Evolutionary conservation across 2,797 vertebrate genomes (phyloP).

Genomic region (Anguilla obscura): DNA sequence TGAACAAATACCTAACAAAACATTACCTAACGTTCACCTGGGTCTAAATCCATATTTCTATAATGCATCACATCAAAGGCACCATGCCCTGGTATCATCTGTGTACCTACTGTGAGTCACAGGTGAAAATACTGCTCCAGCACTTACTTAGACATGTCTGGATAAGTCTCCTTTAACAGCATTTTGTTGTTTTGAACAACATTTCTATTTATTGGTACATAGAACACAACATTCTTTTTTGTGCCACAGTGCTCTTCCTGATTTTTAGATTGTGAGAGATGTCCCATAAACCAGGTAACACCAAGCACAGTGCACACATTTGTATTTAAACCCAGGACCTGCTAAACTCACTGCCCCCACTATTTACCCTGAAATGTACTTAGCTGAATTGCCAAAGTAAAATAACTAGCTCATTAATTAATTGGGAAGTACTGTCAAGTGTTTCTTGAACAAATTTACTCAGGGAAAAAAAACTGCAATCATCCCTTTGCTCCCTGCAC

Average conservation of each 20-base stretch:
- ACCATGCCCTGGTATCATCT: neutral
- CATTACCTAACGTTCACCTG: neutral
- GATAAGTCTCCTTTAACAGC: neutral
- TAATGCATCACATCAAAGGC: neutral
- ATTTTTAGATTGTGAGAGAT: neutral
- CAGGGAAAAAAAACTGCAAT: neutral
- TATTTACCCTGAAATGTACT: constrained; percentile 16
- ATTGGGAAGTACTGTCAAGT: constrained; percentile 20
- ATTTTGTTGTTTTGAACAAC: neutral
- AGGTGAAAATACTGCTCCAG: neutral
- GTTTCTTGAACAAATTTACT: constrained; percentile 22
- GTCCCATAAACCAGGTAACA: neutral
- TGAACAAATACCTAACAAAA: neutral
- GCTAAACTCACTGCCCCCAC: neutral
- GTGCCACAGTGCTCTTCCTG: neutral
- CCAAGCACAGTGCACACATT: neutral
- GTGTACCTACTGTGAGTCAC: neutral
- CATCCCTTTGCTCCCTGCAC: neutral
- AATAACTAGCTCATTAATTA: constrained; percentile 31
- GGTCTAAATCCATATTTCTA: neutral
- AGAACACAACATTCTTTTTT: neutral
- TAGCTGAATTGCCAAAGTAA: constrained; percentile 28
- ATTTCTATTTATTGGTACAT: neutral
- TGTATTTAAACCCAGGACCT: constrained; percentile 11
- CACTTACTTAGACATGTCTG: neutral